Evolutionary conservation across 23 tunicate genomes (phyloP), one percentile per base, ranked within the genome.

Genomic region (Trididemnum clinides): DNA sequence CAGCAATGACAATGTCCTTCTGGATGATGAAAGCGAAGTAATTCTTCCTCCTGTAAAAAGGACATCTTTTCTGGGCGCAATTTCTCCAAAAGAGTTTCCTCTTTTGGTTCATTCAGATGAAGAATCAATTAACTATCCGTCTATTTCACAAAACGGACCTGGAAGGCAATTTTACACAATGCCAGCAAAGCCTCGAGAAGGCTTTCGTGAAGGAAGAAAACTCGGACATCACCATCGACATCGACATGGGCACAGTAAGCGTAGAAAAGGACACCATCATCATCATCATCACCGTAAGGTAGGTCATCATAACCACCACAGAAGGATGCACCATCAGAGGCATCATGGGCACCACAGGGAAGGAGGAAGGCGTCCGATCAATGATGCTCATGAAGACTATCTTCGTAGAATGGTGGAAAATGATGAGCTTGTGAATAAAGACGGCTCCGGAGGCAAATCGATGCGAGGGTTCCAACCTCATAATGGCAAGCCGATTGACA

Each of bases 121-220:
- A 28, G 98, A 94, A 77, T 89, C 94, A 26, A 82, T 94, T 4
- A 69, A 80, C 31, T 94, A 94, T 82, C 98, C 98, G 12, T 94
- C 98, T 6, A 74, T 94, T 18, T 89, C 94, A 18, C 94, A 89
- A 77, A 80, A 87, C n/a, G 81, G 81, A 7, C 28, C 73, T 31
- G 72, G 73, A 18, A 31, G 58, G 0, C 80, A 72, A 0, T 39
- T 32, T 38, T 26, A 33, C 72, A 76, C 72, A 27, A 58, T 58
- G 83, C 66, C 75, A 5, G 22, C 10, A 7, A 51, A 51, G 6
- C 57, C 10, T 37, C 57, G 18, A 3, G 64, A 38, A 18, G 50
- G 19, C n/a, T 10, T 28, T 12, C 19, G 7, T 28, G 83, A 51
- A 23, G 2, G 64, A 33, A 74, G 33, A 28, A 10, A 1, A 20